Conservation (phyloP, 2,113 vertebrate genomes). For the Trogon melanurus region DNA sequence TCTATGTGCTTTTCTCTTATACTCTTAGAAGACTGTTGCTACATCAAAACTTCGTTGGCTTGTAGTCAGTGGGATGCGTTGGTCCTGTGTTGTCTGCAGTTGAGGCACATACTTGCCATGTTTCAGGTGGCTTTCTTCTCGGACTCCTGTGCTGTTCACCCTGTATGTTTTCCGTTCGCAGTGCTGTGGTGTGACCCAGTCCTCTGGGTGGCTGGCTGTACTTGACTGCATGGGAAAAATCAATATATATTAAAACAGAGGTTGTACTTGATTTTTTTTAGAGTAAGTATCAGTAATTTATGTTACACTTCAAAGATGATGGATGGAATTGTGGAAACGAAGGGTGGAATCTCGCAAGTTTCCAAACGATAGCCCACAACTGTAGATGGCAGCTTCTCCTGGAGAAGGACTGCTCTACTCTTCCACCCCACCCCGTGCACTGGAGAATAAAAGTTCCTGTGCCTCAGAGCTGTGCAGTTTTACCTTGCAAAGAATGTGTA, state of each 20-base stretch:
- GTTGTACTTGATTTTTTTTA: slow-evolving; percentile 27
- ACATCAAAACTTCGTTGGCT: not conserved
- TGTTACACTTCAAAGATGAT: slow-evolving; percentile 47
- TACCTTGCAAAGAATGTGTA: not conserved
- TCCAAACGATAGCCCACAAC: not conserved
- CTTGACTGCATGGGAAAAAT: not conserved
- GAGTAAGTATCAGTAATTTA: slow-evolving; percentile 28
- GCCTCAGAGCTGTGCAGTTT: not conserved
- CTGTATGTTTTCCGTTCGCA: not conserved
- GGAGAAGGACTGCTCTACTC: not conserved
- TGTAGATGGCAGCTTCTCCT: not conserved
- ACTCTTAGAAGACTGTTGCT: not conserved
- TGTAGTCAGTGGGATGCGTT: not conserved
- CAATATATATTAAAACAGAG: not conserved
- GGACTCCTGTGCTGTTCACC: not conserved
- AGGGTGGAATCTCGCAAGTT: slow-evolving; percentile 10
- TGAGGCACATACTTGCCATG: not conserved
- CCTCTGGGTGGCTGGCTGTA: not conserved
- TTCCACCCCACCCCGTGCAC: not conserved
- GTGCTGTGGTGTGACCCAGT: not conserved
- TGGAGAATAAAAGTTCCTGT: not conserved
- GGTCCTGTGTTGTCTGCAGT: not conserved
- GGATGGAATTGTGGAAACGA: slow-evolving; percentile 30
- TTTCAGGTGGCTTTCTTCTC: not conserved
- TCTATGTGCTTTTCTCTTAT: not conserved